Evolutionary conservation across 1,140 invertebrate species (phyloP).

Genomic region (Dendrolimus punctatus): DNA sequence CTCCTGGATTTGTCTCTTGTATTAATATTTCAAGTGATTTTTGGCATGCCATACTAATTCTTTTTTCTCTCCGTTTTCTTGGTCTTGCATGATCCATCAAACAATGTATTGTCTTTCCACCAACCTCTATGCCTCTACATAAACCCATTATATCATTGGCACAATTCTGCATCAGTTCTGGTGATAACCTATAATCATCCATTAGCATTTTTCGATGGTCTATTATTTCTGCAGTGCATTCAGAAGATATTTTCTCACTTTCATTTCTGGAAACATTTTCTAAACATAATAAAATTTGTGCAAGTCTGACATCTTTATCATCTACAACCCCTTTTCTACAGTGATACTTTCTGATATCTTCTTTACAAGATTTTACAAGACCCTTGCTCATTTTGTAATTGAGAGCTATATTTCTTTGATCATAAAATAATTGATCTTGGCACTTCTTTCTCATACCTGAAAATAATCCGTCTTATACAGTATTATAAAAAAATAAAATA

Average conservation of each 20-base stretch:
- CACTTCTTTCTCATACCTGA: slow-evolving; percentile 80
- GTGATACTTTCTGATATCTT: slow-evolving; percentile 90
- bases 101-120: slow-evolving; percentile 95
- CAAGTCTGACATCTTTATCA: slow-evolving; percentile 88
- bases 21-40: slow-evolving; percentile 83
- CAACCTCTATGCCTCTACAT: slow-evolving; percentile 82
- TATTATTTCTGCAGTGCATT: slow-evolving; percentile 90
- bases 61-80: slow-evolving; percentile 73
- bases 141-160: slow-evolving; percentile 86
- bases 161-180: slow-evolving; percentile 93
- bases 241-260: slow-evolving; percentile 78
- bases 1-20: slow-evolving; percentile 86
- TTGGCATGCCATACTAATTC: slow-evolving; percentile 79
- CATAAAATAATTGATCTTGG: slow-evolving; percentile 85
- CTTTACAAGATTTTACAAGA: slow-evolving; percentile 88
- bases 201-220: slow-evolving; percentile 92
- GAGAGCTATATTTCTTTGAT: slow-evolving; percentile 90
- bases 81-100: slow-evolving; percentile 91
- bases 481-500: too few species aligned
- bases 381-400: slow-evolving; percentile 94
- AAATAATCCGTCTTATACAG: slow-evolving; percentile 13
- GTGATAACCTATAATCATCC: slow-evolving; percentile 93
- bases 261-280: slow-evolving; percentile 87
- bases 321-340: slow-evolving; percentile 83
- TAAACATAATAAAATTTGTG: slow-evolving; percentile 93